Conservation (phyloP, 1,140 invertebrate genomes). For the Gryllus bimaculatus region DNA sequence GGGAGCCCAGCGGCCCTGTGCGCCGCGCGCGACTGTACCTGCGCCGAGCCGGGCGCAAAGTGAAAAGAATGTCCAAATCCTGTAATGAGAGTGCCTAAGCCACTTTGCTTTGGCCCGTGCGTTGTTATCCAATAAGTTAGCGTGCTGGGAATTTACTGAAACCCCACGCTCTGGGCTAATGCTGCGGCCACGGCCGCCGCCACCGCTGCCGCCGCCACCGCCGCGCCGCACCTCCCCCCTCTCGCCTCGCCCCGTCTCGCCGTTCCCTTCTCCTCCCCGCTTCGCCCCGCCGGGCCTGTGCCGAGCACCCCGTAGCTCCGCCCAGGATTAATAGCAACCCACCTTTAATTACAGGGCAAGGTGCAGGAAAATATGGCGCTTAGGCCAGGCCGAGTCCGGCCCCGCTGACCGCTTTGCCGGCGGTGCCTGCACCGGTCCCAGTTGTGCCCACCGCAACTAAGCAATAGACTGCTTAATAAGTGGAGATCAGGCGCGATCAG, state of each 20-base stretch:
- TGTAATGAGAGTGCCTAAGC: constrained; percentile 12
- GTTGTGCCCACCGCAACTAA: background rate
- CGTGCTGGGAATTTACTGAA: constrained; percentile 13
- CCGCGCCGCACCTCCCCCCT: background rate
- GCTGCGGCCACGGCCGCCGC: background rate
- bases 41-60: background rate
- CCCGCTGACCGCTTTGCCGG: background rate
- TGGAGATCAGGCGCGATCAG: constrained; percentile 2
- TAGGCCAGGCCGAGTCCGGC: constrained; percentile 6
- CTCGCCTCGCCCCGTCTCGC: background rate
- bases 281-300: background rate
- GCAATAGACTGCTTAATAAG: constrained; percentile 4
- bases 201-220: background rate
- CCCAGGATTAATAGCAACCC: constrained; percentile 10
- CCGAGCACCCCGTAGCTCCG: background rate
- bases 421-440: background rate
- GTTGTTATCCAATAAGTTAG: constrained; percentile 13
- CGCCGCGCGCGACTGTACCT: background rate
- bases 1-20: too few species aligned
- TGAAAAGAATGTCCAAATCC: constrained; percentile 13
- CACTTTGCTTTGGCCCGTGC: background rate
- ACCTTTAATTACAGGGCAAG: constrained; percentile 15
- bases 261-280: background rate
- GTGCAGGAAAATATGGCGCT: constrained; percentile 8
- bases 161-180: background rate